Conservation (phyloP, 2,113 vertebrate genomes). For the Pteropus alecto region DNA sequence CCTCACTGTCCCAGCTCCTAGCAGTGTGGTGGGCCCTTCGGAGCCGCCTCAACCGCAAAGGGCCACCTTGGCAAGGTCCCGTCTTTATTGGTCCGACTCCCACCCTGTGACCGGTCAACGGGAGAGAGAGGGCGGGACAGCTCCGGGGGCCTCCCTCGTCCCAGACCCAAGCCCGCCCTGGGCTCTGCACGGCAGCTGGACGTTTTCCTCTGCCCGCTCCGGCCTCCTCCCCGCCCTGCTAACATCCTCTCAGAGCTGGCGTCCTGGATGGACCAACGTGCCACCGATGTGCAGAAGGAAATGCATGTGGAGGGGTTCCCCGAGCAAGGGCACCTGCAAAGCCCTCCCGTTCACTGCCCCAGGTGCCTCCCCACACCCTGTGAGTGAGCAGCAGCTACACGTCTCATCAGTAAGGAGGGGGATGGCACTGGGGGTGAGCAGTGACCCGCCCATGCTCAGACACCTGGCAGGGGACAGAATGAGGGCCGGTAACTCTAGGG, state of each 20-base stretch:
- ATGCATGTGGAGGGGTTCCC: neutral
- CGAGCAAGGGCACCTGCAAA: too few species aligned
- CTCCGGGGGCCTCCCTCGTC: accelerated
- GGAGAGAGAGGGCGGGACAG: accelerated
- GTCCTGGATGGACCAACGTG: neutral
- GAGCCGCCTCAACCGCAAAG: neutral
- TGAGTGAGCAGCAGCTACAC: accelerated
- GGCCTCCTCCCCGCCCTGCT: neutral
- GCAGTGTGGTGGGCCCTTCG: accelerated
- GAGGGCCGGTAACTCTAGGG: neutral
- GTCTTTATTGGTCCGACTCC: accelerated
- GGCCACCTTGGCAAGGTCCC: too few species aligned
- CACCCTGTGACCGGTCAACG: accelerated
- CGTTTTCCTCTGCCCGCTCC: neutral
- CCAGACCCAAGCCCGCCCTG: neutral
- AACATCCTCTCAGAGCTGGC: neutral
- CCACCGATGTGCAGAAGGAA: neutral
- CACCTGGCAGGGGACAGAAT: neutral
- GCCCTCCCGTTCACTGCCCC: too few species aligned
- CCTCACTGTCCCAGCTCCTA: neutral
- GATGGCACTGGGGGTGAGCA: accelerated
- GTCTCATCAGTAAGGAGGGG: neutral
- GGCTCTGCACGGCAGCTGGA: neutral
- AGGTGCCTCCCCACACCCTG: neutral
- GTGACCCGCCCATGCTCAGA: neutral